A percentile compares a stretch with the other conserved stretches of the same genome.
Evolutionary conservation across 2,113 vertebrate genomes (phyloP).

Genomic region (Rhineura floridana): DNA sequence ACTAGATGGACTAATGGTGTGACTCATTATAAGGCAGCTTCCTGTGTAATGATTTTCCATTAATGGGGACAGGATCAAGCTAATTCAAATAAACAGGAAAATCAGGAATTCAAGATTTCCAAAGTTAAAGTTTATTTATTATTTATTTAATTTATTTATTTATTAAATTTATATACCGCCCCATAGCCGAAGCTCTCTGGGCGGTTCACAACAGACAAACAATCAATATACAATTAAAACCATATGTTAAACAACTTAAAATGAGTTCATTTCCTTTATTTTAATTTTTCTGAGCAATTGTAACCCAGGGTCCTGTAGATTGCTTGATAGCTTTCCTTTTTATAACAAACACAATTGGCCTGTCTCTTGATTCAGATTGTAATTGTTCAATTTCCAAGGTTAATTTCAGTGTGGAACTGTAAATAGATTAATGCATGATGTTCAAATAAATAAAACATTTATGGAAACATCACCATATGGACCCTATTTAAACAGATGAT

Average conservation of each 20-base stretch:
- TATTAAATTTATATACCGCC: too few species aligned
- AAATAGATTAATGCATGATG: conserved; percentile 59
- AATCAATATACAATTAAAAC: too few species aligned
- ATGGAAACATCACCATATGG: conserved; percentile 65
- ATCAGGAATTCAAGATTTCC: conserved; percentile 6
- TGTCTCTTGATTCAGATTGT: conserved; percentile 40
- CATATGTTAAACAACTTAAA: too few species aligned
- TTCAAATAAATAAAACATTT: conserved; percentile 70
- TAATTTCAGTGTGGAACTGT: conserved; percentile 58
- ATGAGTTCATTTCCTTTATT: conserved; percentile 6
- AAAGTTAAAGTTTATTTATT: too few species aligned
- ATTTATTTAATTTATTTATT: too few species aligned
- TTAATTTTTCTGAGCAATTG: conserved; percentile 29
- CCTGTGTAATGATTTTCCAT: neutral
- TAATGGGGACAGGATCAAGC: neutral
- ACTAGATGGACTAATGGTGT: too few species aligned
- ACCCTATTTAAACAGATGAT: conserved; percentile 65
- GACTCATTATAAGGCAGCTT: neutral
- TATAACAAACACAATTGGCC: conserved; percentile 39
- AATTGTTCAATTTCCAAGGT: conserved; percentile 56
- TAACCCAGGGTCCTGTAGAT: conserved; percentile 16
- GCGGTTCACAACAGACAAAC: too few species aligned
- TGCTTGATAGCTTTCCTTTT: conserved; percentile 20
- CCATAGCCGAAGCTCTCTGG: too few species aligned
- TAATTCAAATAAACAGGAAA: conserved; percentile 1